Conservation (phyloP, 2,113 vertebrate genomes). For the Alectura lathami region DNA sequence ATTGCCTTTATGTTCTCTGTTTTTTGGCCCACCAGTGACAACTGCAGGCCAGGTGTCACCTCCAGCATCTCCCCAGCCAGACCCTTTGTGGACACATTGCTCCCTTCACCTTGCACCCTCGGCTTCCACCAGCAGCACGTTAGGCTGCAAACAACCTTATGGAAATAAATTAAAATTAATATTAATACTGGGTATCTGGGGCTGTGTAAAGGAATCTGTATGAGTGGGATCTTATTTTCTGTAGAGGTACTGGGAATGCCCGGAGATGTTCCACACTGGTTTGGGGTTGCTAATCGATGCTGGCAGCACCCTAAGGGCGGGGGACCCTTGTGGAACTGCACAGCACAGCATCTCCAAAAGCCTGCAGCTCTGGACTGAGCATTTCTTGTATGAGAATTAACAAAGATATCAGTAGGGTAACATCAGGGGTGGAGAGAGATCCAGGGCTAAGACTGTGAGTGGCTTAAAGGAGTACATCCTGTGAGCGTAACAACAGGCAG, state of each 20-base stretch:
- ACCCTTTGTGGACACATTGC: not conserved
- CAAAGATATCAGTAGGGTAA: conserved; percentile 46
- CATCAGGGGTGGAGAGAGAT: conserved; percentile 35
- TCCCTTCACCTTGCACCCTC: not conserved
- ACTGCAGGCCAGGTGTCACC: not conserved
- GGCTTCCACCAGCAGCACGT: not conserved
- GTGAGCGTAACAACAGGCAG: not conserved
- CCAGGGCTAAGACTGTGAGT: not conserved
- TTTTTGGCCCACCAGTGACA: rapidly evolving
- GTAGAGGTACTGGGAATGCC: not conserved
- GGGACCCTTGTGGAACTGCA: not conserved
- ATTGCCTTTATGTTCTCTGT: not conserved
- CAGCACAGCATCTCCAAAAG: not conserved
- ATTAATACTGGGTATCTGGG: not conserved
- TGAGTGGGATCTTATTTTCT: not conserved
- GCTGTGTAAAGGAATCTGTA: not conserved
- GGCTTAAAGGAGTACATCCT: not conserved
- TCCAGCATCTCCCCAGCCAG: not conserved
- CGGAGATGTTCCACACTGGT: not conserved
- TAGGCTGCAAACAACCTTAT: not conserved
- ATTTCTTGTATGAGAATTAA: conserved; percentile 62
- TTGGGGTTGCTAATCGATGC: not conserved
- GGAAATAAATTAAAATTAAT: not conserved
- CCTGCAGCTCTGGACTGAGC: not conserved
- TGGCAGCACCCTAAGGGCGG: conserved; percentile 26